Percentiles rank a stretch among this genome's conserved stretches.
phyloP scores from a whole-genome alignment of 2,888 invertebrate species.

The Podabrus alpinus region DNA sequence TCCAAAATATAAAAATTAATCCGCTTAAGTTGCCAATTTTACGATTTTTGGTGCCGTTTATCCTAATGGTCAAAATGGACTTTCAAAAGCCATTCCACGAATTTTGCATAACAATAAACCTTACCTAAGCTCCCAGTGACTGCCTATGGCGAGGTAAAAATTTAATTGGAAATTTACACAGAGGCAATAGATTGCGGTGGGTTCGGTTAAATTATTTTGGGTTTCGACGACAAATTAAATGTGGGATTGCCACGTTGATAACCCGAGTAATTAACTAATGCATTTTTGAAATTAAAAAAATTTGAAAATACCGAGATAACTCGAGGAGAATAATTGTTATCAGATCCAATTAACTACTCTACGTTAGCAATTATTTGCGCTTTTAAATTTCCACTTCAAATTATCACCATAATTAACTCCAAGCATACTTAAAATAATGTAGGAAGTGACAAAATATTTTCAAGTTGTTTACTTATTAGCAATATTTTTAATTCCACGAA shows the following conservation, averaged over 20 bases:
- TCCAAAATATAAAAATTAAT: background rate
- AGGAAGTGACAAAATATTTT: background rate
- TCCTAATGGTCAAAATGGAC: background rate
- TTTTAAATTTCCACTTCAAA: background rate
- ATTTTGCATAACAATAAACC: background rate
- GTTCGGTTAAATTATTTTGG: background rate
- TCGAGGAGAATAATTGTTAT: background rate
- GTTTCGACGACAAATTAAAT: no score
- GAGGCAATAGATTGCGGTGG: background rate
- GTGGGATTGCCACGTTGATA: background rate
- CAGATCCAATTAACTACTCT: background rate
- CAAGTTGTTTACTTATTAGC: background rate
- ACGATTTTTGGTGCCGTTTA: background rate
- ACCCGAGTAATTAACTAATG: background rate
- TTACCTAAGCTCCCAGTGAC: background rate
- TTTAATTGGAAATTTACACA: background rate
- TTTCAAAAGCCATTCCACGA: background rate
- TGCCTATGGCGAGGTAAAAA: background rate
- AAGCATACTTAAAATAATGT: background rate
- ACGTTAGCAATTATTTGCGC: background rate
- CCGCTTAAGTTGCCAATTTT: background rate
- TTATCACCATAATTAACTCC: background rate
- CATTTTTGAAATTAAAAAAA: no score
- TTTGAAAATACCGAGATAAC: no score
- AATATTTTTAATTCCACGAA: background rate